Conservation (phyloP, 2,888 invertebrate species). For the Dicycla oo region DNA sequence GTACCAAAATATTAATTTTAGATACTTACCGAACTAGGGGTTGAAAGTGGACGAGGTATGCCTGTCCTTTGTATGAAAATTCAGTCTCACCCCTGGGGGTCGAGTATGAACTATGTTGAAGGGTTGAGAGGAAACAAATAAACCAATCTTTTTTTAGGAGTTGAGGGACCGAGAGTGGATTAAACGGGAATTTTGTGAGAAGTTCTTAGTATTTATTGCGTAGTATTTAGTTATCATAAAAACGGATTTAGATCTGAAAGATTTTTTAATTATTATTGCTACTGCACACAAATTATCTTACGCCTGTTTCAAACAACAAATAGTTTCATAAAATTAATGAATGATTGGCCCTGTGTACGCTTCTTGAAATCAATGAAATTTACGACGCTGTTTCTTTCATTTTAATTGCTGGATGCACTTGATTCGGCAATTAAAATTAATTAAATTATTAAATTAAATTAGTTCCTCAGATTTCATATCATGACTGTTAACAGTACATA, state of each 20-base stretch:
- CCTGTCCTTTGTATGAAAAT: too few relatives aligned
- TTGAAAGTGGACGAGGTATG: too few relatives aligned
- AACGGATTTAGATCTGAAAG: too few relatives aligned
- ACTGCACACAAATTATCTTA: neutral
- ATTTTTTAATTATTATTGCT: neutral
- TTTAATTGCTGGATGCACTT: neutral
- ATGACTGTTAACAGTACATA: too few relatives aligned
- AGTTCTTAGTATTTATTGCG: too few relatives aligned
- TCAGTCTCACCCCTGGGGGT: too few relatives aligned
- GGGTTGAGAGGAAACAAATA: too few relatives aligned
- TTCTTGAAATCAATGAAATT: conserved; percentile 13
- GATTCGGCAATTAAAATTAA: conserved; percentile 1
- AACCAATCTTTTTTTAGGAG: too few relatives aligned
- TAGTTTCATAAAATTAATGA: neutral
- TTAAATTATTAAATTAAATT: conserved; percentile 17
- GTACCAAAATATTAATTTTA: too few relatives aligned
- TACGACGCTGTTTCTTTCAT: conserved; percentile 10
- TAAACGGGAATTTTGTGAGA: neutral
- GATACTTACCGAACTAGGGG: too few relatives aligned
- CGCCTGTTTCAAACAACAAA: neutral
- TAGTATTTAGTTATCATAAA: neutral
- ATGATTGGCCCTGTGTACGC: conserved; percentile 5
- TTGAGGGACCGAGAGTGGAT: too few relatives aligned
- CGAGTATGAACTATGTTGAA: too few relatives aligned
- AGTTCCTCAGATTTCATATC: neutral